These are phyloP conservation scores for Zaprionus lineosus DNA, from an alignment of 2,888 invertebrate genomes.

Conservation along the genomic window DNA sequence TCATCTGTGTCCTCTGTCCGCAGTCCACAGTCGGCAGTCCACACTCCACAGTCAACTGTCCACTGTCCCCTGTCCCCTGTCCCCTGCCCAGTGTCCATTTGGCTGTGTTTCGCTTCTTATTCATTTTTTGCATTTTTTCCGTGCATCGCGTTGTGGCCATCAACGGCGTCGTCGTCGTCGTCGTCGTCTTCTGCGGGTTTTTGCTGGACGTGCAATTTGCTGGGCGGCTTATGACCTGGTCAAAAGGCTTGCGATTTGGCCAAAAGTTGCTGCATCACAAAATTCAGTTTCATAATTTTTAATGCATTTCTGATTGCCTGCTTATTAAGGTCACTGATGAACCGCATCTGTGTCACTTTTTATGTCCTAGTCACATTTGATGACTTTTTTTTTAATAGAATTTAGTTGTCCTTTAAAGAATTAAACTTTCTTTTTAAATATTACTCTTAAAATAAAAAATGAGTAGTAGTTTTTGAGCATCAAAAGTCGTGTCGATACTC, in stretches of 20 bases:
- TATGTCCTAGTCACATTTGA: too few species aligned
- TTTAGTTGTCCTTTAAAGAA: too few species aligned
- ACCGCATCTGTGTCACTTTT: too few species aligned
- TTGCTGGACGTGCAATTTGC: slow-evolving; percentile 47
- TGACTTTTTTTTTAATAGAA: not conserved
- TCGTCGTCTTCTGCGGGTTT: slow-evolving; percentile 23
- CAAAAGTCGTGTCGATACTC: too few species aligned
- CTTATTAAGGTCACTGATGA: slow-evolving; percentile 13
- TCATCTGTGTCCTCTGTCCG: too few species aligned
- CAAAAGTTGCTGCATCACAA: slow-evolving; percentile 36
- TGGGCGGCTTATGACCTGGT: slow-evolving; percentile 37
- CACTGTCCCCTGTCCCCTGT: too few species aligned
- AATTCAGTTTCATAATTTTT: slow-evolving; percentile 47
- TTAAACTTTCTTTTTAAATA: too few species aligned
- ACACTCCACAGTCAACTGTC: too few species aligned
- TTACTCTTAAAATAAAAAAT: too few species aligned
- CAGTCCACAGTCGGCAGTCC: too few species aligned
- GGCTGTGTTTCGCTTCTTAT: too few species aligned
- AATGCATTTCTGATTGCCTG: slow-evolving; percentile 23
- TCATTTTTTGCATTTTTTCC: slow-evolving; percentile 4
- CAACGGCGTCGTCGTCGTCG: slow-evolving; percentile 6
- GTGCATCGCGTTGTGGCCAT: slow-evolving; percentile 10
- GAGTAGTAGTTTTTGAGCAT: too few species aligned
- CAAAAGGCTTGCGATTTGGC: slow-evolving; percentile 7
- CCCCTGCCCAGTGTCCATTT: slow-evolving; percentile 16